Evolutionary conservation across 2,888 invertebrate species (phyloP), one percentile per base, ranked within the genome.

Genomic region (Baronia brevicornis): DNA sequence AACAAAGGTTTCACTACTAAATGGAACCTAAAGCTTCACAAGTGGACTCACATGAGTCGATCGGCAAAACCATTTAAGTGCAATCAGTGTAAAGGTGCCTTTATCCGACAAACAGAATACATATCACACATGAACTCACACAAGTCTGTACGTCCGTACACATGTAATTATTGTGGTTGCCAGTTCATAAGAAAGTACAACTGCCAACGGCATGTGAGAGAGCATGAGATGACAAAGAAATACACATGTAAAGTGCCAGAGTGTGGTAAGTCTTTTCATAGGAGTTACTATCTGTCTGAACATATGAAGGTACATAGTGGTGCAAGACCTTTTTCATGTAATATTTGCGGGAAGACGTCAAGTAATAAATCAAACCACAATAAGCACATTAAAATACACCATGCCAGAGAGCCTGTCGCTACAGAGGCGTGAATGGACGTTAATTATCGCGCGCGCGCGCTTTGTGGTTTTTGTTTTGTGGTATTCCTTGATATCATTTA

Each of bases 301-400:
- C 95, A 96, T 60, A 89, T 93, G 85, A 88, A 94, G 46, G 92
- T 94, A 29, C 95, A 96, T 61, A 92, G 91, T 35, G 95, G 95
- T 0, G 89, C 86, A 18, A 70, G 92, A 30, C 95, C 95, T 15
- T 94, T 90, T 72, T 87, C 92, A 0, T 95, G 95, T 74, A 92
- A 92, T 54, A 92, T 95, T 36, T 95, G 95, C 69, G 95, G 94
- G 14, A 95, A 95, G 75, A 91, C 93, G 4, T 94, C 94, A 26
- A 91, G 93, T 49, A 95, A 95, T 33, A 95, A 95, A 74, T 94
- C 94, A 23, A 95, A 95, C 78, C 95, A 95, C 59, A 94, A 95
- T 58, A 95, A 95, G 68, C 95, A 95, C 69, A 88, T 95, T 36
- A 91, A 92, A 75, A 95, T 95, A 52, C 95, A 95, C 70, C 94